Percentiles rank a stretch among this genome's conserved stretches.
These are phyloP conservation scores for Eufriesea mexicana DNA, from an alignment of 1,140 invertebrate species.

Conservation along the genomic window DNA sequence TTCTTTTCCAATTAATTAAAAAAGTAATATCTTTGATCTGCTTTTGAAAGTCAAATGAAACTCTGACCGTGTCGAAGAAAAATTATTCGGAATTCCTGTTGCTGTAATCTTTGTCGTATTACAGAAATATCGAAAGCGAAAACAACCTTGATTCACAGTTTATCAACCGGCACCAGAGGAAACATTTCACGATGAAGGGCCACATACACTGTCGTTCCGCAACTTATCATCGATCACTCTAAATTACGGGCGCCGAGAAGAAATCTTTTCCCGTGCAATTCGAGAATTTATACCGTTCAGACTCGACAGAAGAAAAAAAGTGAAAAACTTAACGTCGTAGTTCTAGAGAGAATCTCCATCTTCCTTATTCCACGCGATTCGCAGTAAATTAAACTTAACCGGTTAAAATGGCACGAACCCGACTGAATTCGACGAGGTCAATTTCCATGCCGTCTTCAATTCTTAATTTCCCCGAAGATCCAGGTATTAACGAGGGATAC, in stretches of 20 bases:
- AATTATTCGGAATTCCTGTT: no score
- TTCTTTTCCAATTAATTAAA: no score
- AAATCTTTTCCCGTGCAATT: neutral
- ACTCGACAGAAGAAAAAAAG: neutral
- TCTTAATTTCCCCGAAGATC: slow-evolving; percentile 14
- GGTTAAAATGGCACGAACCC: neutral
- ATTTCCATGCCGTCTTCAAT: neutral
- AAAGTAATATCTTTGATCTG: no score
- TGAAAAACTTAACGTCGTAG: neutral
- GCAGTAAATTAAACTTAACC: neutral
- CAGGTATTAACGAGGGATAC: neutral
- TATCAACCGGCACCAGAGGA: no score
- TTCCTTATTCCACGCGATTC: neutral
- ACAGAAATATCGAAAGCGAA: neutral
- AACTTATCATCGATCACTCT: neutral
- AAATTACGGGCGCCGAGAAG: neutral
- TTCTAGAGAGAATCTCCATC: neutral
- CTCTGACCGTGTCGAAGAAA: no score
- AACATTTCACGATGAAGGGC: no score
- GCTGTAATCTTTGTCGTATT: no score
- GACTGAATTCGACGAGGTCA: neutral
- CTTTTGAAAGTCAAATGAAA: no score
- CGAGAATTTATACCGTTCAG: neutral
- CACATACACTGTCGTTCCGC: no score
- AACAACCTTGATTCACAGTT: no score